Conservation (phyloP, 2,797 vertebrate genomes). For the Choloepus didactylus region DNA sequence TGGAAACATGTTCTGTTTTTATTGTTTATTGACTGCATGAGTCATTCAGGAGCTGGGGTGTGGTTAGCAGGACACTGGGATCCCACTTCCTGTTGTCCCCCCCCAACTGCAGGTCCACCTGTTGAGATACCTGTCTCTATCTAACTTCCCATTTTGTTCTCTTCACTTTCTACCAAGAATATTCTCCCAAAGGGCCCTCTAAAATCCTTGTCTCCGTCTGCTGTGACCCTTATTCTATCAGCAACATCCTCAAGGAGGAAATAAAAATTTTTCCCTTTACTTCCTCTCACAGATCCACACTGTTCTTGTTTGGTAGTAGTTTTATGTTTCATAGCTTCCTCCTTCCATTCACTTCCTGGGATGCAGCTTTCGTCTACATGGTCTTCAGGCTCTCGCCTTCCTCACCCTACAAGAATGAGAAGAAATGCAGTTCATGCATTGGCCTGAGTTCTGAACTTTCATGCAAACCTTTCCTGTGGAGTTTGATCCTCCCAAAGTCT, state of each 20-base stretch:
- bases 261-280: fast-evolving
- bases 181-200: too few relatives aligned
- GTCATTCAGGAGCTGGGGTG: fast-evolving
- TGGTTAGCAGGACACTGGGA: fast-evolving
- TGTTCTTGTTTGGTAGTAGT: neutral
- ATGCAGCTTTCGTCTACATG: fast-evolving
- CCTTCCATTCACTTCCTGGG: neutral
- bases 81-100: fast-evolving
- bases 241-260: fast-evolving
- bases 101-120: too few relatives aligned
- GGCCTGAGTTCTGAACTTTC: neutral
- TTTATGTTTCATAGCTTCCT: neutral
- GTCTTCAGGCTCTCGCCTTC: neutral
- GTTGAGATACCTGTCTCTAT: neutral
- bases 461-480: neutral
- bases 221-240: too few relatives aligned
- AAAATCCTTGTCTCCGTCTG: neutral
- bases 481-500: neutral
- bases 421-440: neutral
- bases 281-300: fast-evolving
- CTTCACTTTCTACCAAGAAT: neutral
- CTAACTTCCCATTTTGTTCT: fast-evolving
- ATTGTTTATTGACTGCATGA: fast-evolving
- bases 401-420: neutral
- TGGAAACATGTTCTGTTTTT: neutral